Conservation (phyloP, 1,140 invertebrate genomes). For the Andrena cerasifolii region DNA sequence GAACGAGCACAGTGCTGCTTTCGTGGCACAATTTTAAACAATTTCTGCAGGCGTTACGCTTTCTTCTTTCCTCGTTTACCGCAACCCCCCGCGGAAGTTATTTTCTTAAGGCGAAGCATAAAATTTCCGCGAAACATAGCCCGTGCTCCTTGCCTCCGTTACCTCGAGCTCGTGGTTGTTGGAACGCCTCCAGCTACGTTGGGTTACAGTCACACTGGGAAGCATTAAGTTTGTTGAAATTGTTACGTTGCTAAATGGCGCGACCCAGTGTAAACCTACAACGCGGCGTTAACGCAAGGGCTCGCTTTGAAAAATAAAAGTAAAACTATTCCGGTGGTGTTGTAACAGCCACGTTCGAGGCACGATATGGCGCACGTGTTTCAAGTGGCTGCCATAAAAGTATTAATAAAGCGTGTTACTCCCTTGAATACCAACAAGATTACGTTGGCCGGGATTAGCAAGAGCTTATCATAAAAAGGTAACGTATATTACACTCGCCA, state of each 20-base stretch:
- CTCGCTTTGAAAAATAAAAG: not conserved
- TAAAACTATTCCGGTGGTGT: not conserved
- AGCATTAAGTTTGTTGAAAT: not conserved
- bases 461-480: not conserved
- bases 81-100: no score
- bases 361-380: not conserved
- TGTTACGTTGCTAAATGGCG: not conserved
- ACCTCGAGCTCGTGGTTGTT: not conserved
- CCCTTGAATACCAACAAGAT: conserved; percentile 55
- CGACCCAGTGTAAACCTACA: not conserved
- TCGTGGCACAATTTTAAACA: no score
- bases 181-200: not conserved
- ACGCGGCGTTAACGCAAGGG: not conserved
- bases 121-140: not conserved
- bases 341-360: not conserved
- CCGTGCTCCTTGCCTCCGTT: not conserved
- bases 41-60: no score
- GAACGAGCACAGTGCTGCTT: no score
- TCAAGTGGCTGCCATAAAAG: conserved; percentile 45
- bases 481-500: not conserved
- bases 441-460: conserved; percentile 5
- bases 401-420: conserved; percentile 61
- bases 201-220: not conserved
- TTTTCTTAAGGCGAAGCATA: not conserved
- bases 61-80: no score